Base-by-base conservation (phyloP, 1,140 invertebrate genomes). In the Acyrthosiphon pisum region DNA sequence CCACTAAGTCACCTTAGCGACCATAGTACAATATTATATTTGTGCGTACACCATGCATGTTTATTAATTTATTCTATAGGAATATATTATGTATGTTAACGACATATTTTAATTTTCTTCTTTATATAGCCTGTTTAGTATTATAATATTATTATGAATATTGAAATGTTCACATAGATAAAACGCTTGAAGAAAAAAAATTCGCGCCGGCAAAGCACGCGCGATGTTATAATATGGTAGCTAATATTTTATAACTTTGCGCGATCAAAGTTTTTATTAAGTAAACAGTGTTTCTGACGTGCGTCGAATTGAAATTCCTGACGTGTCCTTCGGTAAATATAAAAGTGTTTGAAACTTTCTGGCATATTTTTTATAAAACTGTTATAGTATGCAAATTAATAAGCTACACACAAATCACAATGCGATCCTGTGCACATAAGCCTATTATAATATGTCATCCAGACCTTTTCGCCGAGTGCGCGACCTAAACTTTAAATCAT, bases 201-300 rank as follows among this genome's bases (percentile, higher is more conserved):
- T n/a, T n/a, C 30, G 3, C 60, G 14, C 14, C n/a, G 60, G n/a
- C 30, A 76, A 76, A 76, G 60, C n/a, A 76, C 60, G 14, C 1
- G 20, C 50, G 20, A 76, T 76, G 60, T n/a, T 76, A 18, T n/a
- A n/a, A 76, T 76, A 76, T n/a, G 14, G 48, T 46, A 60, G 60
- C 60, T n/a, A 18, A 76, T 35, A 53, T 53, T 53, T 22, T 53
- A 76, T 76, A 76, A 76, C 30, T n/a, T n/a, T 35, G 14, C 6
- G 60, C 60, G n/a, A 76, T 76, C 60, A 41, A 84, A 84, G 37
- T 84, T 44, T 84, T 84, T 84, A 41, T 41, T 37, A 41, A 84
- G 83, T 44, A 84, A 84, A 30, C 83, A 84, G 83, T 84, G 83
- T 84, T 84, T 41, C 83, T 84, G 83, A 84, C 37, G 81, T 41